Evolutionary conservation across 2,113 vertebrate genomes (phyloP).

Genomic region (Menura novaehollandiae): DNA sequence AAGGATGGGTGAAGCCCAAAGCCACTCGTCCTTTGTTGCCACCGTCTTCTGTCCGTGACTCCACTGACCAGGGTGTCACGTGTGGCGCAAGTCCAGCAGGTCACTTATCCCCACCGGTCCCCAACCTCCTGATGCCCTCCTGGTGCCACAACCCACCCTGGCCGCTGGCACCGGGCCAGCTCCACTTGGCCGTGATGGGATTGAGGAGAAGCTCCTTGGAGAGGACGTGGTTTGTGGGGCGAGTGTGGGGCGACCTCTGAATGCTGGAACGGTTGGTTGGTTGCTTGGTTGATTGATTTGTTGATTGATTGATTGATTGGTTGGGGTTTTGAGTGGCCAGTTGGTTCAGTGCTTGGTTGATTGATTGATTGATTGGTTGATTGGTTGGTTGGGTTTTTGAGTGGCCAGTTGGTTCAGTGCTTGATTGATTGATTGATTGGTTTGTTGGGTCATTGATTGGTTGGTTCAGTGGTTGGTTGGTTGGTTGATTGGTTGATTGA

Average conservation of each 20-base stretch:
- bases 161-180: rapidly evolving
- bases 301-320: rapidly evolving
- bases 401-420: rapidly evolving
- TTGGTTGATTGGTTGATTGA: rapidly evolving
- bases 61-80: not conserved
- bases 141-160: rapidly evolving
- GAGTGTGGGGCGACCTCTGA: not conserved
- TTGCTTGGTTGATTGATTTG: rapidly evolving
- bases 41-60: not conserved
- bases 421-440: not conserved
- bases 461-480: rapidly evolving
- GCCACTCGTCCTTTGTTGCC: not conserved
- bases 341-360: no score
- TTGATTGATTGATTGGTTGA: rapidly evolving
- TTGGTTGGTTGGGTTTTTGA: rapidly evolving
- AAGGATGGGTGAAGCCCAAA: not conserved
- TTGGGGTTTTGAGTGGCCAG: no score
- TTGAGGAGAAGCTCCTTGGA: not conserved
- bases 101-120: not conserved
- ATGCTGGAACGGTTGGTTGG: rapidly evolving
- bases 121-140: not conserved
- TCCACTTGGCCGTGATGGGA: not conserved
- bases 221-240: not conserved
- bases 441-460: rapidly evolving
- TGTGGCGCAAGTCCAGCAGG: rapidly evolving